These are phyloP conservation scores for Tautogolabrus adspersus DNA, from an alignment of 2,113 vertebrate genomes.

Conservation along the genomic window DNA sequence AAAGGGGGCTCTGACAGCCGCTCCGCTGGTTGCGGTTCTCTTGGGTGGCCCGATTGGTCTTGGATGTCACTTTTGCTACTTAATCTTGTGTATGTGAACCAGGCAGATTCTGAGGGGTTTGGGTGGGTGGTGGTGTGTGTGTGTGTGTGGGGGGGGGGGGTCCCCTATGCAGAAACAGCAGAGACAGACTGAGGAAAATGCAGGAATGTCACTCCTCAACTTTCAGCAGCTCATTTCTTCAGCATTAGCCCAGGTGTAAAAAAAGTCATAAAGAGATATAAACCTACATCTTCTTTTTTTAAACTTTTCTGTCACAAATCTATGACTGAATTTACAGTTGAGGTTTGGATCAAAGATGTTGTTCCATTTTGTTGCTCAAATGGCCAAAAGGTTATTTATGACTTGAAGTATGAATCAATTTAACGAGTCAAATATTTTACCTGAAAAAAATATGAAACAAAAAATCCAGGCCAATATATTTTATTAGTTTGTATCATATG, in stretches of 20 bases:
- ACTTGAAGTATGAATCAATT: neutral
- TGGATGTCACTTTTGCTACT: slow-evolving; percentile 99
- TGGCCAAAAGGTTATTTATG: neutral
- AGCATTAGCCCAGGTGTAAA: neutral
- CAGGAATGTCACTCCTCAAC: slow-evolving; percentile 55
- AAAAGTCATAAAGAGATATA: neutral
- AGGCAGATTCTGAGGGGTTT: slow-evolving; percentile 89
- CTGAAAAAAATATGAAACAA: neutral
- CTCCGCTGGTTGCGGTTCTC: slow-evolving; percentile 93
- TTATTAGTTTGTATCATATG: neutral
- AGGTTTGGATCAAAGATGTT: neutral
- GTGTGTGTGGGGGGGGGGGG: slow-evolving; percentile 18
- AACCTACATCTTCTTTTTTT: neutral
- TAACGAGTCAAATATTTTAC: neutral
- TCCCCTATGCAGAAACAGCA: slow-evolving; percentile 85
- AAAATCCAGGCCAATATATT: neutral
- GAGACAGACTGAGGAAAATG: slow-evolving; percentile 50
- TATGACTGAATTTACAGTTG: slow-evolving; percentile 1
- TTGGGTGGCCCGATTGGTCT: slow-evolving; percentile 99
- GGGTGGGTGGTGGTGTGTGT: neutral
- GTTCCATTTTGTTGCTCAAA: neutral
- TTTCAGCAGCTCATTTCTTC: slow-evolving; percentile 45
- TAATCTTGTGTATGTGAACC: slow-evolving; percentile 99
- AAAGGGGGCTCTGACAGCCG: slow-evolving; percentile 95
- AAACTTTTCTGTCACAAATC: neutral